A percentile compares a stretch with the other conserved stretches of the same genome.
These are phyloP conservation scores for Onchidella celtica DNA, from an alignment of 2,888 invertebrate genomes.

Conservation along the genomic window DNA sequence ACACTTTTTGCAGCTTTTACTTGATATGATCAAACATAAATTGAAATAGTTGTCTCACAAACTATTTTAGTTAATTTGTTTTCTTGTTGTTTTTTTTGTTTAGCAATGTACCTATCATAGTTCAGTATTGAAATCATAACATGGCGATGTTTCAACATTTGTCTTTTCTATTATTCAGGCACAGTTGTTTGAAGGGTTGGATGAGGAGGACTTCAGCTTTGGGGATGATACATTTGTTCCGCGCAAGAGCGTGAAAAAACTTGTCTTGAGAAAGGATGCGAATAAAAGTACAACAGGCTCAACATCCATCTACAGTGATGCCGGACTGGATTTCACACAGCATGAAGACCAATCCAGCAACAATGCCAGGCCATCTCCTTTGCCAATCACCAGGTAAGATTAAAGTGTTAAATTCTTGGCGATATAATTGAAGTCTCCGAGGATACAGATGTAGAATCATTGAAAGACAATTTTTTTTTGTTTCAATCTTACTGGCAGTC, in stretches of 20 bases:
- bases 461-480: too few species aligned
- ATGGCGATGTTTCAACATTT: too few species aligned
- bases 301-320: constrained; percentile 62
- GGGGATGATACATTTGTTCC: constrained; percentile 81
- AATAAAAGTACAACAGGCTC: constrained; percentile 43
- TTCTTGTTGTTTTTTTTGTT: background rate
- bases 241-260: constrained; percentile 85
- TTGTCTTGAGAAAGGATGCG: constrained; percentile 84
- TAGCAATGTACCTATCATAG: too few species aligned
- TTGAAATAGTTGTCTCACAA: too few species aligned
- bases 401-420: too few species aligned
- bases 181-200: constrained; percentile 90
- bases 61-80: background rate
- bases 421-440: too few species aligned
- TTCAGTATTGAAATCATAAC: too few species aligned
- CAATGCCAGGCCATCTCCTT: background rate
- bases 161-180: constrained; percentile 61
- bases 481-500: too few species aligned
- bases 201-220: constrained; percentile 84
- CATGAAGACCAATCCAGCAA: constrained; percentile 14
- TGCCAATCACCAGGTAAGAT: constrained; percentile 51
- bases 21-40: too few species aligned
- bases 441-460: too few species aligned
- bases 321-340: constrained; percentile 53
- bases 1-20: too few species aligned